phyloP scores from a whole-genome alignment of 2,113 vertebrate species.

The Melanocharis versteri region DNA sequence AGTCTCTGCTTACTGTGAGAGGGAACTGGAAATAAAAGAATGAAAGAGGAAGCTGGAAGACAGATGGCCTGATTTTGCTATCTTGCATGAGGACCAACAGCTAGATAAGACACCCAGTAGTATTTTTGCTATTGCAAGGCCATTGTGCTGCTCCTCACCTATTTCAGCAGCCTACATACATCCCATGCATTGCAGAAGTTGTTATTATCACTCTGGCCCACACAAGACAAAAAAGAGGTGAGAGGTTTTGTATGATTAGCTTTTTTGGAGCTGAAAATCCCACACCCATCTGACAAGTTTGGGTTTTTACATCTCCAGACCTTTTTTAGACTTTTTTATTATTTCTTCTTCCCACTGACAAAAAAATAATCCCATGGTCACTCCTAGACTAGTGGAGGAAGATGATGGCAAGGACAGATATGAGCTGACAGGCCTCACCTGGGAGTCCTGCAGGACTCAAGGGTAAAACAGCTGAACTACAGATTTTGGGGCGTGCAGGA shows the following conservation, averaged over 20 bases:
- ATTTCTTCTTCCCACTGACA: neutral
- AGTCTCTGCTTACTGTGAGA: neutral
- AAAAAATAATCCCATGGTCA: neutral
- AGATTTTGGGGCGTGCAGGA: neutral
- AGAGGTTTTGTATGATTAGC: neutral
- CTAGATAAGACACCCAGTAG: neutral
- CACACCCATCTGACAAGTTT: neutral
- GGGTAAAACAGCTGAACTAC: neutral
- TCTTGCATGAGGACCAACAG: neutral
- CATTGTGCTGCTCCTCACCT: neutral
- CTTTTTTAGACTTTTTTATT: neutral
- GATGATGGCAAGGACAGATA: neutral
- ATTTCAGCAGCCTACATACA: neutral
- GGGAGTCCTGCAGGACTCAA: neutral
- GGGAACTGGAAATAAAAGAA: neutral
- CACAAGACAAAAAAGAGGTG: neutral
- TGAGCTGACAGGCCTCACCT: neutral
- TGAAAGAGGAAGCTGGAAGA: neutral
- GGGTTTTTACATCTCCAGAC: neutral
- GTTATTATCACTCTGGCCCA: neutral
- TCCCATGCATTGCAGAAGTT: neutral
- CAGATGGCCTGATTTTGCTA: neutral
- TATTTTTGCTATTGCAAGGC: neutral
- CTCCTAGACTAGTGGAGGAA: neutral
- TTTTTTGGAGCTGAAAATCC: neutral